These are phyloP conservation scores for Machimus atricapillus DNA, from an alignment of 2,888 invertebrate species.

Conservation along the genomic window DNA sequence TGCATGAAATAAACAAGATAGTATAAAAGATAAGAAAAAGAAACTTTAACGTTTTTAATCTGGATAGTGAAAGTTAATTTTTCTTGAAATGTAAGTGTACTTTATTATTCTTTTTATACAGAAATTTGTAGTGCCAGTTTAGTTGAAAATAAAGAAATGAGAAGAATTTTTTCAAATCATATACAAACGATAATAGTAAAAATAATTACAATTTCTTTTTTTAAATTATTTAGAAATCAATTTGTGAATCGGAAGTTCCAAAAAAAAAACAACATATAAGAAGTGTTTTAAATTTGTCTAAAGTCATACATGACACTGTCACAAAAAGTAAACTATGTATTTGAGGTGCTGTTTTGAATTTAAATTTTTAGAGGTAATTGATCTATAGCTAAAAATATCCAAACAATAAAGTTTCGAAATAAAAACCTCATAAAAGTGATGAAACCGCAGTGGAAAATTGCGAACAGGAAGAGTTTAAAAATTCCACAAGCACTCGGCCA, in stretches of 20 bases:
- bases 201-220: too few relatives aligned
- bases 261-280: neutral
- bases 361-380: neutral
- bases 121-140: too few relatives aligned
- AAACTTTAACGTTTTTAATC: too few relatives aligned
- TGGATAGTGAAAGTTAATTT: neutral
- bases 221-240: too few relatives aligned
- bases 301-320: neutral
- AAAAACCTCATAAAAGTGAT: neutral
- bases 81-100: neutral
- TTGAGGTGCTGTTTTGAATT: neutral
- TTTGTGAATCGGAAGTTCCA: neutral
- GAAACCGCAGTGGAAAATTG: neutral
- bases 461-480: slow-evolving; percentile 19
- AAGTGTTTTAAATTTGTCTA: neutral
- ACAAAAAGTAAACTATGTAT: neutral
- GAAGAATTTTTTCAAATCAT: too few relatives aligned
- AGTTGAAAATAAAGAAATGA: too few relatives aligned
- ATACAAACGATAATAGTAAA: too few relatives aligned
- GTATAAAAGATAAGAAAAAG: too few relatives aligned
- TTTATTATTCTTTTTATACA: neutral
- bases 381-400: neutral
- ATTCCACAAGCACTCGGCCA: neutral
- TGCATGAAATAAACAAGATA: neutral
- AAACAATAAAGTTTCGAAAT: neutral